phyloP scores from a whole-genome alignment of 2,113 vertebrate species.

The Rissa tridactyla region DNA sequence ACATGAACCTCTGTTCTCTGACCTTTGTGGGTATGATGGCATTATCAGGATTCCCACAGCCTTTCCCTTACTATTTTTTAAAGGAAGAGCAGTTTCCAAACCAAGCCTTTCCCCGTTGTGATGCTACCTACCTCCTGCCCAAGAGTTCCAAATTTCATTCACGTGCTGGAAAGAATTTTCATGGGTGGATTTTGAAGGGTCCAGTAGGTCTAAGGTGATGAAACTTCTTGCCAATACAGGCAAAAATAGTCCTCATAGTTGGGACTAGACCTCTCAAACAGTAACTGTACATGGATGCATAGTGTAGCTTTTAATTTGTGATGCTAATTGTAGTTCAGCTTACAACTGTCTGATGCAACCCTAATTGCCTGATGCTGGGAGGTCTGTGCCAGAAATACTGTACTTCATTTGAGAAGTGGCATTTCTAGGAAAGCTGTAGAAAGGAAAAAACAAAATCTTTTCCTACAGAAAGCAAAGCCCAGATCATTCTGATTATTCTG shows the following conservation, averaged over 20 bases:
- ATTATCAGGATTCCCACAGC: not conserved
- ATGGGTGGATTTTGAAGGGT: not conserved
- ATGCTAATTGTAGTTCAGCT: constrained; percentile 12
- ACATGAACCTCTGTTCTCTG: not conserved
- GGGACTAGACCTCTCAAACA: not conserved
- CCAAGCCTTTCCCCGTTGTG: not conserved
- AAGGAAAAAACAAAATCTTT: not conserved
- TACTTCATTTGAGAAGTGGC: not conserved
- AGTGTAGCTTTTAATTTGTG: constrained; percentile 19
- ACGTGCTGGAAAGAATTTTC: not conserved
- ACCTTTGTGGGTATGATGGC: not conserved
- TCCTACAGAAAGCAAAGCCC: not conserved
- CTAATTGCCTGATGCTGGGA: constrained; percentile 21
- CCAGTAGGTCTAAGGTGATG: not conserved
- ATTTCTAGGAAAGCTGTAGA: not conserved
- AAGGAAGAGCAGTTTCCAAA: not conserved
- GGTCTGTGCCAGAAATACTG: not conserved
- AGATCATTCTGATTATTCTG: not conserved
- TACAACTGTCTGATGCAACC: constrained; percentile 11
- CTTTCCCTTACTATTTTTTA: not conserved
- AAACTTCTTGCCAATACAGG: not conserved
- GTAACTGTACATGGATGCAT: not conserved
- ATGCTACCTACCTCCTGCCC: not conserved
- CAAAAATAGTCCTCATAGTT: not conserved
- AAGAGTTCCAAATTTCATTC: not conserved